Conservation (phyloP, 2,797 vertebrate genomes). For the Hypotaenidia philippensis region DNA sequence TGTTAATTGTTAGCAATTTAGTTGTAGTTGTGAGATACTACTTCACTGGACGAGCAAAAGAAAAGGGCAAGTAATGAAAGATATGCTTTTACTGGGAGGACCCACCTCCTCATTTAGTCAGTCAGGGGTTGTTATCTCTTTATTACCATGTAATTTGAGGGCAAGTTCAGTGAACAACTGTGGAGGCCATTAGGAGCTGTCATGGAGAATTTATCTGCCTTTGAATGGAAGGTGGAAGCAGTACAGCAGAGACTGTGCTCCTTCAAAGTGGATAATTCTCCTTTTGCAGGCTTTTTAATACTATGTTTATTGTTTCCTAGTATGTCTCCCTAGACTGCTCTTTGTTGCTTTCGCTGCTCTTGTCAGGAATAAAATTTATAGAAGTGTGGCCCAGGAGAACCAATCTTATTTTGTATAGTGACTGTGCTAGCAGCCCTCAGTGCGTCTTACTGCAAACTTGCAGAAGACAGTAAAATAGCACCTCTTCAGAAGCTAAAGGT, state of each 20-base stretch:
- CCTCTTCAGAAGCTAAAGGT: not conserved
- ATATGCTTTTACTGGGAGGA: slow-evolving; percentile 31
- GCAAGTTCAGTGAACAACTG: slow-evolving; percentile 72
- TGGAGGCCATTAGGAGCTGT: slow-evolving; percentile 67
- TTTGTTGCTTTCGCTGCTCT: slow-evolving; percentile 59
- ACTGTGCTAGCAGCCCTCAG: not conserved
- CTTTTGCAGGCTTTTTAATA: slow-evolving; percentile 64
- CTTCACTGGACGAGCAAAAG: not conserved
- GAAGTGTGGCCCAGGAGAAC: slow-evolving; percentile 52
- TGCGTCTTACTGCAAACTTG: slow-evolving; percentile 3
- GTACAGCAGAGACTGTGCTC: not conserved
- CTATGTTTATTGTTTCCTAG: slow-evolving; percentile 65
- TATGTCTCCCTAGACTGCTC: slow-evolving; percentile 56
- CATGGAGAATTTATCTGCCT: slow-evolving; percentile 74
- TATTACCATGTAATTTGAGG: slow-evolving; percentile 76
- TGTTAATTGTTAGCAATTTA: slow-evolving; percentile 4
- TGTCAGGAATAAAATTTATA: slow-evolving; percentile 72
- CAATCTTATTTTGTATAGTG: slow-evolving; percentile 32
- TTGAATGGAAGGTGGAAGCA: slow-evolving; percentile 64
- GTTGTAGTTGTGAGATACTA: not conserved
- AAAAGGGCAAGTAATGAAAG: slow-evolving; percentile 13
- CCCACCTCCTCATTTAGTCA: slow-evolving; percentile 64
- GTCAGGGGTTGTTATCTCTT: slow-evolving; percentile 68
- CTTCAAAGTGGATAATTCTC: slow-evolving; percentile 61
- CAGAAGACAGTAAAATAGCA: slow-evolving; percentile 40